Evolutionary conservation across 2,797 vertebrate genomes (phyloP).

Genomic region (Mormyrus hasselquistii): DNA sequence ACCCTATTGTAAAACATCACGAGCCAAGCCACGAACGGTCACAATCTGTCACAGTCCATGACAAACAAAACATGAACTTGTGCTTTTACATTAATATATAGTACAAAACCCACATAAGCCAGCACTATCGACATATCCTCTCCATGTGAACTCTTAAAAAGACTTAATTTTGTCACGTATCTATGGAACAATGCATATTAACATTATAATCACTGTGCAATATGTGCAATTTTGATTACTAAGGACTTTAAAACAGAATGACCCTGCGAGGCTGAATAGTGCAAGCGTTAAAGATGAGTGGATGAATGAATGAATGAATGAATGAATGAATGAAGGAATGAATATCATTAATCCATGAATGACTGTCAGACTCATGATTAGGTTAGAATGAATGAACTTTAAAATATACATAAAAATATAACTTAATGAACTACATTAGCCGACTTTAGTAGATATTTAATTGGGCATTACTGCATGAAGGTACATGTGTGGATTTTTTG

Average conservation of each 20-base stretch:
- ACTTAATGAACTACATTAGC: neutral
- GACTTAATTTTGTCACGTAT: neutral
- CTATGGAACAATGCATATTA: neutral
- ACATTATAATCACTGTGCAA: neutral
- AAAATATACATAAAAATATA: neutral
- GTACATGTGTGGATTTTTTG: neutral
- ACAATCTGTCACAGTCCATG: neutral
- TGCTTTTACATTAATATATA: neutral
- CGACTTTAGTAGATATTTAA: neutral
- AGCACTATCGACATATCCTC: neutral
- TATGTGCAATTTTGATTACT: neutral
- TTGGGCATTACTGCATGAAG: neutral
- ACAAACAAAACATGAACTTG: neutral
- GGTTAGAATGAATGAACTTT: neutral
- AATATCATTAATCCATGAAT: neutral
- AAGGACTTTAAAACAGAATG: neutral
- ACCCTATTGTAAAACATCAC: constrained; percentile 1
- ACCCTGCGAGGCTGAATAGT: neutral
- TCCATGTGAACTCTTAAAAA: neutral
- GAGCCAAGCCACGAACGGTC: neutral
- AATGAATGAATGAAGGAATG: neutral
- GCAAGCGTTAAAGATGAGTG: neutral
- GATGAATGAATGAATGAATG: neutral
- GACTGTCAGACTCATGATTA: neutral
- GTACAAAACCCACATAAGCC: neutral